Evolutionary conservation across 1,140 invertebrate species (phyloP).

Genomic region (Lasioglossum albipes): DNA sequence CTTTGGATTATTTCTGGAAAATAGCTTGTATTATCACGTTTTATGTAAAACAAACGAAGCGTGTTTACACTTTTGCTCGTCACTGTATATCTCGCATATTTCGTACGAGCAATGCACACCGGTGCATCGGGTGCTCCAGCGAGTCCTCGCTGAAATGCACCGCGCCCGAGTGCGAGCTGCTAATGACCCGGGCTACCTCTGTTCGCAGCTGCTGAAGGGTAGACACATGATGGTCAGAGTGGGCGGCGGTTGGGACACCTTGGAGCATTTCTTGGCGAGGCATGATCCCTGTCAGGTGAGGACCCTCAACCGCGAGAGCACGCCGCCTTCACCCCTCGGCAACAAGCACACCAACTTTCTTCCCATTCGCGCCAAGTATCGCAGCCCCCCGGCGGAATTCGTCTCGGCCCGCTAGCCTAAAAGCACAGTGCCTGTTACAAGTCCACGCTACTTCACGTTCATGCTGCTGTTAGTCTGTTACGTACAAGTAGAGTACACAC

Average conservation of each 20-base stretch:
- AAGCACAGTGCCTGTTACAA: constrained; percentile 64
- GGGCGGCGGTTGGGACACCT: constrained; percentile 95
- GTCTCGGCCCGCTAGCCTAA: constrained; percentile 69
- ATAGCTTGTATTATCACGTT: too few relatives aligned
- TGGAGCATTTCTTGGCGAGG: constrained; percentile 93
- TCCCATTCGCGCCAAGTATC: constrained; percentile 87
- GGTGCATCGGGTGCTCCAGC: too few relatives aligned
- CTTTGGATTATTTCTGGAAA: too few relatives aligned
- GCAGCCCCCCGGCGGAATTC: constrained; percentile 82
- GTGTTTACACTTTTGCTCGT: too few relatives aligned
- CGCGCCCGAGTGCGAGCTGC: neutral
- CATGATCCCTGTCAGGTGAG: constrained; percentile 94
- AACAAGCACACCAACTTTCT: constrained; percentile 82
- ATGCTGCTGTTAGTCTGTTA: constrained; percentile 27
- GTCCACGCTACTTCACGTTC: constrained; percentile 42
- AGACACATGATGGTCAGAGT: constrained; percentile 96
- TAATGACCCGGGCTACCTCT: constrained; percentile 48
- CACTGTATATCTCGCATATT: too few relatives aligned
- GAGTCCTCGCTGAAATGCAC: neutral
- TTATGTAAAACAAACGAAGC: too few relatives aligned
- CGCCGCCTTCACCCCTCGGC: constrained; percentile 68
- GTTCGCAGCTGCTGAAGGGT: constrained; percentile 88
- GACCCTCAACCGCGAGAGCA: constrained; percentile 81
- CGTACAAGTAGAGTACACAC: constrained; percentile 16
- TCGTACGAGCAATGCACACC: too few relatives aligned